Conservation (phyloP, 2,888 invertebrate species). For the Tigriopus californicus region DNA sequence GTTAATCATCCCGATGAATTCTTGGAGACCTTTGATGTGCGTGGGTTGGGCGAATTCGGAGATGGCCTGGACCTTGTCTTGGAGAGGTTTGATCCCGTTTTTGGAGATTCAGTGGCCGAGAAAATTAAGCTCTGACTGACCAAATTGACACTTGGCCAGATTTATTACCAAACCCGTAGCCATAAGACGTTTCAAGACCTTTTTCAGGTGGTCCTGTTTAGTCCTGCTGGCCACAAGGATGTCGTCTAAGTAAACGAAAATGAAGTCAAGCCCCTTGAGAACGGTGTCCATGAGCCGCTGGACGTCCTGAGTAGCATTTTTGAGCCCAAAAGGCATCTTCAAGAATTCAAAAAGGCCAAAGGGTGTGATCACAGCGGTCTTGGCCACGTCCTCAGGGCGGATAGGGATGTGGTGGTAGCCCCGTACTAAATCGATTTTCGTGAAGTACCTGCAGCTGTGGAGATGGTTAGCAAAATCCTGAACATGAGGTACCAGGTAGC, state of each 20-base stretch:
- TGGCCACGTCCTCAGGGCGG: slow-evolving; percentile 23
- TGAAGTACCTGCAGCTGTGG: slow-evolving; percentile 17
- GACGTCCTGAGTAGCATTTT: slow-evolving; percentile 28
- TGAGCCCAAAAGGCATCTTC: slow-evolving; percentile 25
- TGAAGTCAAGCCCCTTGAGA: slow-evolving; percentile 22
- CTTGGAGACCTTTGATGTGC: slow-evolving; percentile 15
- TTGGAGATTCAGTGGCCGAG: slow-evolving; percentile 17
- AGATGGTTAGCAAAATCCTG: slow-evolving; percentile 23
- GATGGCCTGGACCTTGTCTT: slow-evolving; percentile 16
- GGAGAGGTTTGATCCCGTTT: slow-evolving; percentile 6
- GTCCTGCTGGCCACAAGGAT: slow-evolving; percentile 19
- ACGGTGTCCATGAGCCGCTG: slow-evolving; percentile 24
- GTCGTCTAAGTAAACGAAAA: slow-evolving; percentile 25
- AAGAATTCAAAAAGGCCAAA: slow-evolving; percentile 26
- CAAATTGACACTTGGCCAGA: background rate
- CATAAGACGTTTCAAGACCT: background rate
- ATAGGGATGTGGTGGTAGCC: slow-evolving; percentile 28
- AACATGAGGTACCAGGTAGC: slow-evolving; percentile 27
- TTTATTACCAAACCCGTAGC: background rate
- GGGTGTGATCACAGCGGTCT: slow-evolving; percentile 27
- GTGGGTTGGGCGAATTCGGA: slow-evolving; percentile 16
- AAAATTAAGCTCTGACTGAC: background rate
- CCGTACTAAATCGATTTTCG: slow-evolving; percentile 21
- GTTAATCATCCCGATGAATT: background rate
- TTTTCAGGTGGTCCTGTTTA: background rate